These are phyloP conservation scores for Patagioenas fasciata DNA, from an alignment of 2,113 vertebrate species.

Conservation along the genomic window DNA sequence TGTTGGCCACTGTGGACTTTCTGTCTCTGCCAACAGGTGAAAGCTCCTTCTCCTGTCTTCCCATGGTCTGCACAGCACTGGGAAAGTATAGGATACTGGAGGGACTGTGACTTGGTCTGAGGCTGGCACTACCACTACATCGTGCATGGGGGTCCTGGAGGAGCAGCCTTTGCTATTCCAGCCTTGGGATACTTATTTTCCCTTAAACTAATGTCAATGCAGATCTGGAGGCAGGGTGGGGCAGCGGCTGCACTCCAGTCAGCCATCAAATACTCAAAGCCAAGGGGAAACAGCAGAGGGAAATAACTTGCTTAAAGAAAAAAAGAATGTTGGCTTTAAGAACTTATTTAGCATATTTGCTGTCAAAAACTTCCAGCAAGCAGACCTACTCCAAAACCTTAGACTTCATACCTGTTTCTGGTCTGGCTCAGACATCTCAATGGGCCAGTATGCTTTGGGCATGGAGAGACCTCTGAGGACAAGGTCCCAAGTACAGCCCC, in stretches of 20 bases:
- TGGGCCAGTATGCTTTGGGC: fast-evolving
- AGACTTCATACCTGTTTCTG: not conserved
- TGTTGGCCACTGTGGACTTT: not conserved
- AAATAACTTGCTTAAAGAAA: not conserved
- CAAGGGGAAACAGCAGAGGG: not conserved
- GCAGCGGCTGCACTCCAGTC: not conserved
- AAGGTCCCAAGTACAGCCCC: fast-evolving
- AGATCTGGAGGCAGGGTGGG: not conserved
- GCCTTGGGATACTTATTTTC: not conserved
- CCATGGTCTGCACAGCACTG: fast-evolving
- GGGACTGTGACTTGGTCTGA: not conserved
- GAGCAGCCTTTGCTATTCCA: not conserved
- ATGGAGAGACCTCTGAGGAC: not conserved
- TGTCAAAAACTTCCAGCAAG: not conserved
- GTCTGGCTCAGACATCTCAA: not conserved
- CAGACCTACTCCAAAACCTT: not conserved
- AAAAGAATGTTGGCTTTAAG: not conserved
- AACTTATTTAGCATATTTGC: not conserved
- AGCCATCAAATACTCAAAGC: not conserved
- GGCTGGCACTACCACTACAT: not conserved
- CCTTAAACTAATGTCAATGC: not conserved
- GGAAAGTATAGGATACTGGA: not conserved
- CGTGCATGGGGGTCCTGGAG: fast-evolving
- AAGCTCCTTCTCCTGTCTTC: not conserved
- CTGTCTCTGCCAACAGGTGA: fast-evolving